Percentiles rank a stretch among this genome's conserved stretches.
Conservation (phyloP, 1,140 invertebrate species). For the Phocides pigmalion region DNA sequence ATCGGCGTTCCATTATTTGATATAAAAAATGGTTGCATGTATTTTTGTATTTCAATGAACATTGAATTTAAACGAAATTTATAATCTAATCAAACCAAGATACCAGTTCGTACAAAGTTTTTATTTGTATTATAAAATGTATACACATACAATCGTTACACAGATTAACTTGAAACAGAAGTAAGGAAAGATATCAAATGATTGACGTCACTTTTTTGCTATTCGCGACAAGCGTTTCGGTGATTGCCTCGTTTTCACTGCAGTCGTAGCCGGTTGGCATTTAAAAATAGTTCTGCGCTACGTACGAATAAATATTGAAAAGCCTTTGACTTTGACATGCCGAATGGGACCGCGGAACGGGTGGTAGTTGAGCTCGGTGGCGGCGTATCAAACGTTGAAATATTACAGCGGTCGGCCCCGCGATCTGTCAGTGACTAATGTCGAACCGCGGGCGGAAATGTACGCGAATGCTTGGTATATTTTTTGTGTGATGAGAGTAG, state of each 20-base stretch:
- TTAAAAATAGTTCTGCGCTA: background rate
- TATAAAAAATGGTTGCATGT: too few relatives aligned
- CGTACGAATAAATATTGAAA: background rate
- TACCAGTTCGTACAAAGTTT: too few relatives aligned
- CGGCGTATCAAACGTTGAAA: slow-evolving; percentile 28
- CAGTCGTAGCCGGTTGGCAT: background rate
- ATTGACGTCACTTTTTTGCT: too few relatives aligned
- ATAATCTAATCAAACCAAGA: too few relatives aligned
- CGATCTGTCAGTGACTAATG: slow-evolving; percentile 17
- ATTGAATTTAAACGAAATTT: too few relatives aligned
- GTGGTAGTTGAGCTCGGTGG: slow-evolving; percentile 1
- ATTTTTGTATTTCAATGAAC: too few relatives aligned
- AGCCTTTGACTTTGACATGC: background rate
- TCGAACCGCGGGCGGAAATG: background rate
- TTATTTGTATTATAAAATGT: too few relatives aligned
- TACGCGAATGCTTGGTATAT: slow-evolving; percentile 9
- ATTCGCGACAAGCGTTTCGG: background rate
- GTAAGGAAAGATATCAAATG: too few relatives aligned
- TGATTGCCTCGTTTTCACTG: background rate
- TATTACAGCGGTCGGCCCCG: slow-evolving; percentile 22
- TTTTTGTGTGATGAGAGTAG: background rate
- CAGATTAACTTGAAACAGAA: too few relatives aligned
- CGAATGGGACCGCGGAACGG: slow-evolving; percentile 18
- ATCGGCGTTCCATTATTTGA: too few relatives aligned
- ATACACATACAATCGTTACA: too few relatives aligned